Evolutionary conservation across 2,888 invertebrate species (phyloP).

Genomic region (Scaptomyza polygonia): DNA sequence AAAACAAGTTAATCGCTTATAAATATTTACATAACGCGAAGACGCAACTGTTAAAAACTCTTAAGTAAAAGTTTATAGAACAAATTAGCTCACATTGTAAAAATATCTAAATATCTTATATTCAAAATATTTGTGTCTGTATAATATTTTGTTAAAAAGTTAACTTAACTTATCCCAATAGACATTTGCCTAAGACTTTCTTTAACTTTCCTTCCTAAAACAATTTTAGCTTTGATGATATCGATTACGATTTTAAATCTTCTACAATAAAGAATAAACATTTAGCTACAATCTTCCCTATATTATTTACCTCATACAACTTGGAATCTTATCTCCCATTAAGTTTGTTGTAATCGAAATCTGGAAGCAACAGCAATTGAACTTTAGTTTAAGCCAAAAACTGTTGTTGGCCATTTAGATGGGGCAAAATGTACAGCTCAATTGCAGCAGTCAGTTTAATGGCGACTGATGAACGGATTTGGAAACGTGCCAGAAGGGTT

Average conservation of each 20-base stretch:
- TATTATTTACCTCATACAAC: conserved; percentile 10
- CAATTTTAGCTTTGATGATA: too few relatives aligned
- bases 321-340: conserved; percentile 43
- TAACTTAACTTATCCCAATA: too few relatives aligned
- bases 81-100: too few relatives aligned
- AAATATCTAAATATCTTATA: too few relatives aligned
- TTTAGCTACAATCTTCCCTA: background rate
- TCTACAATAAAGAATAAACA: background rate
- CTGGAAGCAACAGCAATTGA: conserved; percentile 33
- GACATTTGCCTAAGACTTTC: too few relatives aligned
- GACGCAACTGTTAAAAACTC: too few relatives aligned
- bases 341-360: conserved; percentile 40
- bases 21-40: too few relatives aligned
- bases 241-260: background rate
- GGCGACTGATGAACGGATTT: conserved; percentile 36
- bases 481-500: conserved; percentile 51
- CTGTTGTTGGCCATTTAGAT: conserved; percentile 9
- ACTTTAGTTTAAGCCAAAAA: conserved; percentile 22
- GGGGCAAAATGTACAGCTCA: conserved; percentile 32
- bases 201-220: too few relatives aligned
- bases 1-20: too few relatives aligned
- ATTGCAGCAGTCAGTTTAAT: conserved; percentile 35
- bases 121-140: too few relatives aligned
- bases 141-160: too few relatives aligned
- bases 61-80: too few relatives aligned